Conservation (phyloP, 2,797 vertebrate genomes). For the Calcarius lapponicus region DNA sequence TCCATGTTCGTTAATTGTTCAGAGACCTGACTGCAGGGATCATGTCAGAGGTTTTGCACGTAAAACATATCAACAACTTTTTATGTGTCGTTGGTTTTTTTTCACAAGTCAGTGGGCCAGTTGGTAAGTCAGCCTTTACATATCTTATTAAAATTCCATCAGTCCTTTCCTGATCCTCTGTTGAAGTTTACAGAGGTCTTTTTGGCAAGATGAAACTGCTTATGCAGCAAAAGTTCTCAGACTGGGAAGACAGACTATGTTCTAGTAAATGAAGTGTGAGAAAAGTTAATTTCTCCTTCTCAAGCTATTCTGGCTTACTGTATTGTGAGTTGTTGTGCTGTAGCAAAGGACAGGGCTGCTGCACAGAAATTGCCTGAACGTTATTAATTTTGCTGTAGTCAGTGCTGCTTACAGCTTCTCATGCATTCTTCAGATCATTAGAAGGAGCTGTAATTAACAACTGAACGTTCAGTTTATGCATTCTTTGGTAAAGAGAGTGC, state of each 20-base stretch:
- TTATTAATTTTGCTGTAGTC: neutral
- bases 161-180: conserved; percentile 9
- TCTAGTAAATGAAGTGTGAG: neutral
- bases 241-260: neutral
- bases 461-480: neutral
- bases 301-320: neutral
- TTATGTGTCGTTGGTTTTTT: neutral
- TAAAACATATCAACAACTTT: neutral
- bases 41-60: neutral
- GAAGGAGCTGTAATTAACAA: neutral
- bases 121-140: neutral
- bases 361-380: neutral
- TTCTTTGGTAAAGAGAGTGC: neutral
- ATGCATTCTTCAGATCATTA: neutral
- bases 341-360: neutral
- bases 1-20: neutral
- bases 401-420: neutral
- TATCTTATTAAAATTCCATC: conserved; percentile 29
- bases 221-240: conserved; percentile 27
- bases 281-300: conserved; percentile 27
- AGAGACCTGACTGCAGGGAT: neutral
- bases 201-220: conserved; percentile 37
- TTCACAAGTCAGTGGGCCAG: neutral
- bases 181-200: conserved; percentile 37
- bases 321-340: neutral